phyloP scores from a whole-genome alignment of 2,113 vertebrate species.

The Puntigrus tetrazona region DNA sequence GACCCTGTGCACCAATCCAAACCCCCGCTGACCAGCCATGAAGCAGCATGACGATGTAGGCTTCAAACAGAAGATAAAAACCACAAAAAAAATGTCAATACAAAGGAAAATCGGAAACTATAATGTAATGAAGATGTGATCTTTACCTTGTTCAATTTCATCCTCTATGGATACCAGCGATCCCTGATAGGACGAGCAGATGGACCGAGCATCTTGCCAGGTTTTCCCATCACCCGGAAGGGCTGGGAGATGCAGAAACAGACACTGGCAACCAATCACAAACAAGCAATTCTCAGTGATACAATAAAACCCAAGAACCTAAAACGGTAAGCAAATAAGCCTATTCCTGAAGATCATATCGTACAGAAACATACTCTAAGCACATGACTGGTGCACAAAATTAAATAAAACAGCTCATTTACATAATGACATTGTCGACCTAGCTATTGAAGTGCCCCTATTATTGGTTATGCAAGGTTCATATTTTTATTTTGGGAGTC shows the following conservation, averaged over 20 bases:
- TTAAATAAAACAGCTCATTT: no score
- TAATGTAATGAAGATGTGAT: not conserved
- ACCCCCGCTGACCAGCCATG: slow-evolving; percentile 80
- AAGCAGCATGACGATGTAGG: slow-evolving; percentile 93
- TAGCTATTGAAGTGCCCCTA: no score
- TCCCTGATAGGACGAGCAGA: slow-evolving; percentile 79
- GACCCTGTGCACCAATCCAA: slow-evolving; percentile 85
- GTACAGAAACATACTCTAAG: no score
- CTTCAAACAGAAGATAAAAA: slow-evolving; percentile 67
- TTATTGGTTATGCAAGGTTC: no score
- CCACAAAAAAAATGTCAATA: not conserved
- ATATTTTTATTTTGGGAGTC: no score
- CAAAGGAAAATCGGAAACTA: not conserved
- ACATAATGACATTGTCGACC: no score
- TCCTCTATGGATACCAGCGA: slow-evolving; percentile 82
- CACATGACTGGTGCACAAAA: no score
- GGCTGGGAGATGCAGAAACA: slow-evolving; percentile 83
- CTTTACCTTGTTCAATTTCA: slow-evolving; percentile 90
- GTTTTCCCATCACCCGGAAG: slow-evolving; percentile 75
- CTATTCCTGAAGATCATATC: no score
- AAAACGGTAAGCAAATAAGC: not conserved
- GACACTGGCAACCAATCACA: slow-evolving; percentile 76
- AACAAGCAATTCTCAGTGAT: slow-evolving; percentile 4
- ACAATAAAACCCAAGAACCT: not conserved
- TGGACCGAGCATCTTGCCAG: slow-evolving; percentile 83